Evolutionary conservation across 2,888 invertebrate genomes (phyloP).

Genomic region (Marronus borbonicus): DNA sequence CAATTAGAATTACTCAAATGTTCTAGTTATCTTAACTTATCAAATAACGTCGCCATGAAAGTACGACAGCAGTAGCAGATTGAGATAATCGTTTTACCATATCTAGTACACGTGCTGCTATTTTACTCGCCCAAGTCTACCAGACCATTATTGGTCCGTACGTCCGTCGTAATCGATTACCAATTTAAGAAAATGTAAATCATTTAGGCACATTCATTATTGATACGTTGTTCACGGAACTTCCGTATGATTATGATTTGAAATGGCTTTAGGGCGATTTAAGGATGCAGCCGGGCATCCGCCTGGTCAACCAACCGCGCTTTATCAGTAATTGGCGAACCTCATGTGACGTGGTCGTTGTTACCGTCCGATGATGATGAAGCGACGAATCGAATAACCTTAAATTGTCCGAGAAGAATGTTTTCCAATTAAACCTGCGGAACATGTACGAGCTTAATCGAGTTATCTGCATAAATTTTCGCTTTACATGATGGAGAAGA

Average conservation of each 20-base stretch:
- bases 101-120: slow-evolving; percentile 6
- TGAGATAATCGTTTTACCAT: slow-evolving; percentile 24
- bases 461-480: slow-evolving; percentile 14
- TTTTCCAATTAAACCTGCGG: slow-evolving; percentile 11
- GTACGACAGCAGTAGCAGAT: neutral
- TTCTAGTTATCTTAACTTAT: no score
- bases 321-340: slow-evolving; percentile 19
- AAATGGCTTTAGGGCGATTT: slow-evolving; percentile 21
- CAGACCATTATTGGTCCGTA: slow-evolving; percentile 1
- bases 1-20: no score
- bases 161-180: slow-evolving; percentile 14
- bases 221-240: slow-evolving; percentile 28
- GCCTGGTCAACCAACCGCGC: slow-evolving; percentile 15
- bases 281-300: neutral
- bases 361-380: neutral
- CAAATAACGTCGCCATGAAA: neutral
- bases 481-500: neutral
- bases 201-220: slow-evolving; percentile 37
- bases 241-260: slow-evolving; percentile 13
- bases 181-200: slow-evolving; percentile 42
- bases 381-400: neutral
- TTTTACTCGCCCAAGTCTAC: slow-evolving; percentile 11
- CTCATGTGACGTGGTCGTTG: slow-evolving; percentile 19
- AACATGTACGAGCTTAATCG: slow-evolving; percentile 10
- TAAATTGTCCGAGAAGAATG: slow-evolving; percentile 17